These are phyloP conservation scores for Sigmodon hispidus DNA, from an alignment of 2,113 vertebrate species.

Conservation along the genomic window DNA sequence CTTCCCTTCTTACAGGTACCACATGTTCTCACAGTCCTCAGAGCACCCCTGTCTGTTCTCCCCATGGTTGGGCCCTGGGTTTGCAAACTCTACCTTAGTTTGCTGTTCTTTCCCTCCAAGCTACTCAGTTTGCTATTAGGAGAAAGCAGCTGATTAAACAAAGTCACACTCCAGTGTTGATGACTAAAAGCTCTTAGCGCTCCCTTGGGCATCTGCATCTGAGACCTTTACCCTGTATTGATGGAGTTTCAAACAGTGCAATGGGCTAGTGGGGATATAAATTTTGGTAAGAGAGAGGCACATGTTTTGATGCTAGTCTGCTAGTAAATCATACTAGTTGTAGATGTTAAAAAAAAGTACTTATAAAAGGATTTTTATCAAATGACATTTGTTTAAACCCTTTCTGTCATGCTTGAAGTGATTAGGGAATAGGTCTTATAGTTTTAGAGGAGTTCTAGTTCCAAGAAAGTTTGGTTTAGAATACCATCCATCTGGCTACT, in stretches of 20 bases:
- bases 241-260: conserved; percentile 56
- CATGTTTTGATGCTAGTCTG: conserved; percentile 56
- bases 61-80: not conserved
- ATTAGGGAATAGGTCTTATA: not conserved
- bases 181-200: conserved; percentile 65
- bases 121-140: conserved; percentile 40
- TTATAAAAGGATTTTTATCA: conserved; percentile 34
- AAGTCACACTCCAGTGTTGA: conserved; percentile 71
- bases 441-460: not conserved
- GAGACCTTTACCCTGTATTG: conserved; percentile 28
- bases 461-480: conserved; percentile 33
- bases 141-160: conserved; percentile 77
- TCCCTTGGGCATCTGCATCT: conserved; percentile 69
- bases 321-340: not conserved
- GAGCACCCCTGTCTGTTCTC: not conserved
- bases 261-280: conserved; percentile 11
- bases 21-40: not conserved
- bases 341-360: conserved; percentile 34
- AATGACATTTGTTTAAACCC: not conserved
- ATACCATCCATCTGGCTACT: not conserved
- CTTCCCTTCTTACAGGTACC: not conserved
- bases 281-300: conserved; percentile 33
- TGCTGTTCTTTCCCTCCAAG: conserved; percentile 10
- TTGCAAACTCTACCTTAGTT: conserved; percentile 28
- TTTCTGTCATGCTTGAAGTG: conserved; percentile 44